Conservation (phyloP, 1,140 invertebrate genomes). For the Phocides pigmalion region DNA sequence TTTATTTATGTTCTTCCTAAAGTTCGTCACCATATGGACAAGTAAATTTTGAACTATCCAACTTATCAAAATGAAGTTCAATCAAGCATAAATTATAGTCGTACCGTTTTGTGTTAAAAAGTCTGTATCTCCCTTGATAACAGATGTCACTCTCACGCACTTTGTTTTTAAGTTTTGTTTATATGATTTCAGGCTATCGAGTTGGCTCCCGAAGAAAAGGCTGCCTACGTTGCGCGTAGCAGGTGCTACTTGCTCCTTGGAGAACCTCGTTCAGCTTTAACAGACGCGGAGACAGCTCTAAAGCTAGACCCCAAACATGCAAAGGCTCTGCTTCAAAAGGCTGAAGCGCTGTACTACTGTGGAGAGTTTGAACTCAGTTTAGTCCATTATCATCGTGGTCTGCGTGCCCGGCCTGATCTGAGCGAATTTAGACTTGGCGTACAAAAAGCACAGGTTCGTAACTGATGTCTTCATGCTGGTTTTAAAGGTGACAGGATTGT, state of each 20-base stretch:
- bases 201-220: slow-evolving; percentile 92
- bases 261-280: slow-evolving; percentile 91
- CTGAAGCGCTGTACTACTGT: slow-evolving; percentile 95
- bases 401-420: slow-evolving; percentile 93
- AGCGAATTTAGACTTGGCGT: slow-evolving; percentile 95
- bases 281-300: slow-evolving; percentile 93
- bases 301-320: slow-evolving; percentile 90
- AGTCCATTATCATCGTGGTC: slow-evolving; percentile 95
- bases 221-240: slow-evolving; percentile 93
- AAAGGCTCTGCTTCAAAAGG: slow-evolving; percentile 95
- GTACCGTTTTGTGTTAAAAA: no score
- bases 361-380: slow-evolving; percentile 97
- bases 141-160: no score
- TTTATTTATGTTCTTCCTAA: no score
- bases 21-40: no score
- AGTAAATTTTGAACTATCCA: no score
- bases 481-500: no score
- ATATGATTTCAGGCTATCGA: slow-evolving; percentile 91
- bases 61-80: no score
- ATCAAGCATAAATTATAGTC: no score
- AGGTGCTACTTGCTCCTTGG: slow-evolving; percentile 95
- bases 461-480: no score
- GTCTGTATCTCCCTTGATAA: no score
- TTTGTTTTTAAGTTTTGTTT: not conserved
- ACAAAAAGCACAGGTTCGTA: slow-evolving; percentile 91